Base-by-base conservation (phyloP, 2,113 vertebrate species). In the Eclectus roratus region DNA sequence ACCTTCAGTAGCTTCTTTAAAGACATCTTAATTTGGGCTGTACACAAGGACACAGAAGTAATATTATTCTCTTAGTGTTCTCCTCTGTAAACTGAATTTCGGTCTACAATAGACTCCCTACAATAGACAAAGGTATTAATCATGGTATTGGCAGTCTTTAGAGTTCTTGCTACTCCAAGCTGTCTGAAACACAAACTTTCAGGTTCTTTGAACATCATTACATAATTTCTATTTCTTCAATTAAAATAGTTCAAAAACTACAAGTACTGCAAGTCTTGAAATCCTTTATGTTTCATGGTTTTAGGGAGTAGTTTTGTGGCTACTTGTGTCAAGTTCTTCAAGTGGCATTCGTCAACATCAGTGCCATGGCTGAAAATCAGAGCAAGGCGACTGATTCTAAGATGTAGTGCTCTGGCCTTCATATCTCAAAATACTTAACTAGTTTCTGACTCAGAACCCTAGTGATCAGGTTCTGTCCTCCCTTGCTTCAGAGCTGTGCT, bases 211-310 rank as follows among this genome's bases (percentile, higher is more conserved):
- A 85, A 82, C 49, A 27, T 53, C 31, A 6, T 85, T 17, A 39
- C 37, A 15, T 88, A 58, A 83, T 85, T 92, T 63, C 43, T 53
- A 5, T 64, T 94, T 33, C 43, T 77, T 76, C 29, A 77, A 43
- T 93, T 82, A 39, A 93, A 93, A 50, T 43, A 94, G 81, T 77
- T 93, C 25, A 46, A 85, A 85, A 87, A 20, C 31, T 87, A 31
- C 23, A 66, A 68, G 25, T 79, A 79, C 60, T 3, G 0, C 21
- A 61, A 88, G 8, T 44, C 58, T 65, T 65, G n/a, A 80, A 73
- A 95, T 20, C 13, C 43, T 70, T 91, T 31, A 29, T 10, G 13
- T 80, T 80, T 73, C 33, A 55, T 12, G 8, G 76, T 73, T 85
- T 58, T 63, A 52, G 33, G 83, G 58, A 61, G 28, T 29, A 46